Evolutionary conservation across 2,888 invertebrate species (phyloP).

Genomic region (Autographa gamma): DNA sequence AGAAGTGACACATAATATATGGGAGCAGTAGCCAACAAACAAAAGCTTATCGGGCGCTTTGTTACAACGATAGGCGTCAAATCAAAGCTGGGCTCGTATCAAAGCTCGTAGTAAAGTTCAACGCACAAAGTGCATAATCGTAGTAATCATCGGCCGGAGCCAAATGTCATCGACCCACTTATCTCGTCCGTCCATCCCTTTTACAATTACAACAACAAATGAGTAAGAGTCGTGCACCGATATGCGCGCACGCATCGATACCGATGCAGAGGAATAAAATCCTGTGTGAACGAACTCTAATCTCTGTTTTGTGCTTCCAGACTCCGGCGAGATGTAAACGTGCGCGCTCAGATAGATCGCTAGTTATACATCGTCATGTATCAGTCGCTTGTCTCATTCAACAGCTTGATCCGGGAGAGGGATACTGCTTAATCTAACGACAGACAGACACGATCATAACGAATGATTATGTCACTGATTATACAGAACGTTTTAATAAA

Average conservation of each 20-base stretch:
- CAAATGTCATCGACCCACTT: constrained; percentile 88
- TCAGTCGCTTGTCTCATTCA: constrained; percentile 41
- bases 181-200: constrained; percentile 89
- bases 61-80: constrained; percentile 52
- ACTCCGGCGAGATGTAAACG: constrained; percentile 76
- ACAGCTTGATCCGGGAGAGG: constrained; percentile 46
- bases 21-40: constrained; percentile 30
- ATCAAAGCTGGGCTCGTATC: constrained; percentile 76
- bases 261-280: constrained; percentile 87
- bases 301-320: constrained; percentile 87
- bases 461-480: not conserved
- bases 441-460: not conserved
- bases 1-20: constrained; percentile 16
- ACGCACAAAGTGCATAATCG: constrained; percentile 89
- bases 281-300: constrained; percentile 89
- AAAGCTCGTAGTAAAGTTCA: constrained; percentile 86
- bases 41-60: constrained; percentile 58
- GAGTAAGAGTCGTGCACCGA: constrained; percentile 87
- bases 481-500: not conserved
- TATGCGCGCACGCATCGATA: constrained; percentile 84
- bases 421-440: constrained; percentile 37
- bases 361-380: constrained; percentile 57
- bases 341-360: constrained; percentile 75
- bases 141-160: constrained; percentile 85
- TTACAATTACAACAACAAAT: constrained; percentile 89